Evolutionary conservation across 2,888 invertebrate species (phyloP).

Genomic region (Cataglyphis altisquamis): DNA sequence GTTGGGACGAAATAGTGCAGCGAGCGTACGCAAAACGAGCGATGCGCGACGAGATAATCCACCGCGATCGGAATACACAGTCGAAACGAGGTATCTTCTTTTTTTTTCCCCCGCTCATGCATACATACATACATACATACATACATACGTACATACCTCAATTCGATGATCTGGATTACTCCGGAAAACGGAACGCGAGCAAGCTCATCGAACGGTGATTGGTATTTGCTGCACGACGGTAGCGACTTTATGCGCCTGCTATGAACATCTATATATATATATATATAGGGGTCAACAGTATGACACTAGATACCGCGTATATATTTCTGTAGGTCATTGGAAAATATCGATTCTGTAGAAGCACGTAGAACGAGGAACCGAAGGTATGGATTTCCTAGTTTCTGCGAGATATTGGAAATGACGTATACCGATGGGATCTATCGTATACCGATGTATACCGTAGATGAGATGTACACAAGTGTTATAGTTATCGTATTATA

Average conservation of each 20-base stretch:
- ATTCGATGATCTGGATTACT: constrained; percentile 54
- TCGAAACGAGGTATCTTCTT: constrained; percentile 19
- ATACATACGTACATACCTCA: background rate
- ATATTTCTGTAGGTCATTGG: constrained; percentile 48
- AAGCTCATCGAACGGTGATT: constrained; percentile 47
- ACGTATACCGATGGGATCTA: background rate
- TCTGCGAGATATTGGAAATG: constrained; percentile 28
- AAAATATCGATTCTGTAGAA: constrained; percentile 34
- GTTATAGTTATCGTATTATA: background rate
- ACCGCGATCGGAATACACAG: constrained; percentile 17
- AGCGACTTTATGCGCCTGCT: constrained; percentile 35
- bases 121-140: background rate
- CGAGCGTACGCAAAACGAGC: constrained; percentile 44
- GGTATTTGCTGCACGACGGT: constrained; percentile 40
- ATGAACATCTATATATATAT: constrained; percentile 1
- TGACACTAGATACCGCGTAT: constrained; percentile 8
- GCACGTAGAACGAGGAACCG: constrained; percentile 29
- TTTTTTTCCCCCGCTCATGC: background rate
- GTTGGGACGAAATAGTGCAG: constrained; percentile 59
- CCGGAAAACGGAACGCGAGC: constrained; percentile 27
- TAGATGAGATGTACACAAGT: constrained; percentile 6
- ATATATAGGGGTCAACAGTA: constrained; percentile 8
- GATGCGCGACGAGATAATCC: constrained; percentile 52
- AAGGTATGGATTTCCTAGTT: constrained; percentile 25
- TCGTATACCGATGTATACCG: background rate